These are phyloP conservation scores for Aleiodes alternator DNA, from an alignment of 2,888 invertebrate genomes.

Conservation along the genomic window DNA sequence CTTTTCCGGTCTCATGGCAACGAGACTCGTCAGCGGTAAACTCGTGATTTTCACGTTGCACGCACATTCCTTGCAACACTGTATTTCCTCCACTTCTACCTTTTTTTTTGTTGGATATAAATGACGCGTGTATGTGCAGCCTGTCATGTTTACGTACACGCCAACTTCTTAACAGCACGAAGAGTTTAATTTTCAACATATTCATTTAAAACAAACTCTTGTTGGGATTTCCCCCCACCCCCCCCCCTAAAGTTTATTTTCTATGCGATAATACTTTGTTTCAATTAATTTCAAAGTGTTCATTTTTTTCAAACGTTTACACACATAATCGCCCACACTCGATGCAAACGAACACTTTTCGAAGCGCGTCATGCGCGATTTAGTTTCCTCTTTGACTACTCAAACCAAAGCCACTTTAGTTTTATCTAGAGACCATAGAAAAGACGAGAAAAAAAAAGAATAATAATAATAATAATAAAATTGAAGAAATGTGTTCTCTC, in stretches of 20 bases:
- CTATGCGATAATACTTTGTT: too few relatives aligned
- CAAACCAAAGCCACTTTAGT: background rate
- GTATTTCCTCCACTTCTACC: background rate
- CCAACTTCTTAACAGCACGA: constrained; percentile 7
- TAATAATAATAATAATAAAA: background rate
- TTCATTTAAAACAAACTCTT: background rate
- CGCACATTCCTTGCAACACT: constrained; percentile 48
- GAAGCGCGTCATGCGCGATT: background rate
- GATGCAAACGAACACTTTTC: background rate
- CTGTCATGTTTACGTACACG: constrained; percentile 24
- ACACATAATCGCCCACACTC: background rate
- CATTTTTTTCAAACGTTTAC: background rate
- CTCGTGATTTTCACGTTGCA: constrained; percentile 49
- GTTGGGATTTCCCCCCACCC: too few relatives aligned
- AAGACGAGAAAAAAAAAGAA: background rate
- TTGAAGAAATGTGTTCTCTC: background rate
- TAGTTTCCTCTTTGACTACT: background rate
- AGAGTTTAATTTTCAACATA: background rate
- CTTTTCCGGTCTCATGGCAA: constrained; percentile 7
- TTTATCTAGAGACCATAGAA: background rate
- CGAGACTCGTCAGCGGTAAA: constrained; percentile 42
- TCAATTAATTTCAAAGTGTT: too few relatives aligned
- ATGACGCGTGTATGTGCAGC: constrained; percentile 13
- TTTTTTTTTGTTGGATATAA: too few relatives aligned
- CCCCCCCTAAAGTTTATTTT: background rate